Evolutionary conservation across 2,888 invertebrate genomes (phyloP), one percentile per base, ranked within the genome.

Genomic region (Caenorhabditis wallacei): DNA sequence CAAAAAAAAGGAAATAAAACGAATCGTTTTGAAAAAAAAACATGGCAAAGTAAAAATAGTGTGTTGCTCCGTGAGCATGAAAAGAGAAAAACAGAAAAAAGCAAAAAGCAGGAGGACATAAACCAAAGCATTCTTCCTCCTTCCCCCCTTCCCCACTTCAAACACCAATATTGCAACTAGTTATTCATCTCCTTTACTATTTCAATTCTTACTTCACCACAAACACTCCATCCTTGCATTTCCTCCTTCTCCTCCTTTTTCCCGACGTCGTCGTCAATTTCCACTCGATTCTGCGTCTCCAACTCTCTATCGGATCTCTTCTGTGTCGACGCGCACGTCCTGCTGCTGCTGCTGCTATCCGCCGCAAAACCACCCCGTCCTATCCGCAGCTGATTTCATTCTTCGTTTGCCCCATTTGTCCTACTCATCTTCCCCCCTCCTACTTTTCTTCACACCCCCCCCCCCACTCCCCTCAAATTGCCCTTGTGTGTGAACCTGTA

Each of bases 331-430:
- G 68, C 78, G 69, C 78, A 68, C 59, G 13, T 51, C 59, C 68
- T n/a, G n/a, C n/a, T n/a, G n/a, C 75, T 68, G 68, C 76, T 76
- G 59, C 61, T 37, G 51, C 48, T 48, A 61, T 43, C 54, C 64
- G 56, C 78, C 76, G 68, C 75, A 61, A 76, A 75, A 76, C 76
- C 78, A 35, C 48, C 59, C 30, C n/a, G n/a, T n/a, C n/a, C 78
- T 78, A 78, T 78, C 78, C 78, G 76, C 76, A 78, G 78, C 78
- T 78, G 78, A 78, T 78, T 78, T 78, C 78, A 43, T 68, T 56
- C 69, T 24, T 54, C 64, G 46, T 71, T 48, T 40, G 53, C 61
- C 69, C 63, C 78, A 69, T 61, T 69, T 78, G 68, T 61, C 68
- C 68, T 20, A 20, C 51, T n/a, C 37, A 16, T 37, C 35, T 10